These are phyloP conservation scores for Gadopsis bispinosus DNA, from an alignment of 2,797 vertebrate genomes.

Conservation along the genomic window DNA sequence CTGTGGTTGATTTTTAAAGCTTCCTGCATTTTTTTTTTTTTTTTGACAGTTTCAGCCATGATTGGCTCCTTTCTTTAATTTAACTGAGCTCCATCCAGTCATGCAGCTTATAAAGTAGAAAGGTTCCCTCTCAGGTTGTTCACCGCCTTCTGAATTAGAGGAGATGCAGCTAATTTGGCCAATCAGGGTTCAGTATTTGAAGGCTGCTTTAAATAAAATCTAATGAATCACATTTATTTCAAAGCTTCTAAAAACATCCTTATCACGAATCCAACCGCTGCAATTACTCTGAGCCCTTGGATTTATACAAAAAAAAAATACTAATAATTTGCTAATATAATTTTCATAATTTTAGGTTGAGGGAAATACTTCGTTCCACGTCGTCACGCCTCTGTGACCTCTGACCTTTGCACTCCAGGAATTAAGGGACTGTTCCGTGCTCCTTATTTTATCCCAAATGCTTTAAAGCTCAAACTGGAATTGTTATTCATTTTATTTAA, in stretches of 20 bases:
- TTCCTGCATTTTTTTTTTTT: not conserved
- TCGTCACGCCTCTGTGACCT: constrained; percentile 26
- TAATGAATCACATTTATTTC: not conserved
- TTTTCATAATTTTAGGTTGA: not conserved
- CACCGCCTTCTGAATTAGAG: not conserved
- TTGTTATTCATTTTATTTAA: not conserved
- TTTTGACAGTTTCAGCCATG: not conserved
- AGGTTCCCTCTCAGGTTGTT: not conserved
- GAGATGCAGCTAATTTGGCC: not conserved
- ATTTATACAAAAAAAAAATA: not conserved
- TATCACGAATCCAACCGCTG: too few relatives aligned
- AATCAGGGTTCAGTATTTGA: not conserved
- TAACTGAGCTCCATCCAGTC: not conserved
- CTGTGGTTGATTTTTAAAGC: not conserved
- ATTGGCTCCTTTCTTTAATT: not conserved
- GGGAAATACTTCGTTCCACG: not conserved
- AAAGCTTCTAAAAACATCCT: not conserved
- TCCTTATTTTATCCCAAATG: not conserved
- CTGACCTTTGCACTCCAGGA: constrained; percentile 30
- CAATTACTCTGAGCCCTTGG: not conserved
- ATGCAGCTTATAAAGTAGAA: not conserved
- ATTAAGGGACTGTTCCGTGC: accelerated
- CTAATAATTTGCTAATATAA: not conserved
- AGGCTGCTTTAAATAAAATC: constrained; percentile 5
- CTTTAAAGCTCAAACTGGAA: not conserved